Evolutionary conservation across 2,797 vertebrate species (phyloP).

Genomic region (Hypotaenidia okinawae): DNA sequence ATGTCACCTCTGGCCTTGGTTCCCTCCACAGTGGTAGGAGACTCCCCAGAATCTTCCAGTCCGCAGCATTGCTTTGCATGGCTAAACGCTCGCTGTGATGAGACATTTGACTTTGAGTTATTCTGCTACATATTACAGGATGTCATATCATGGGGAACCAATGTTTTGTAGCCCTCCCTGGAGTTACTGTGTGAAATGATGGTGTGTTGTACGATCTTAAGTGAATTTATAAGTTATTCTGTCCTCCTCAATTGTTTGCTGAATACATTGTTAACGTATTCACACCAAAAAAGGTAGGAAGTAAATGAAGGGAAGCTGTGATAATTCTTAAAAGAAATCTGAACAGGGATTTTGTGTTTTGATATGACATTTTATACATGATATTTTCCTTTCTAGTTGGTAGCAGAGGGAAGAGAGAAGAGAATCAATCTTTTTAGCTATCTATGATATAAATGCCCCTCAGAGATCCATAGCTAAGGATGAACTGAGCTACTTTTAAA

Average conservation of each 20-base stretch:
- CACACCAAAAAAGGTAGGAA: neutral
- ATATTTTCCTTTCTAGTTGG: neutral
- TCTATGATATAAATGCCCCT: neutral
- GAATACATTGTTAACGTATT: neutral
- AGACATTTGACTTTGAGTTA: neutral
- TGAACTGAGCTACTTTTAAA: neutral
- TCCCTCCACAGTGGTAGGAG: neutral
- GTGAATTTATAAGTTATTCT: neutral
- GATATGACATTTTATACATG: neutral
- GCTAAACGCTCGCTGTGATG: neutral
- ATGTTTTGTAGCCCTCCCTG: neutral
- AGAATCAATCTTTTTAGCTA: neutral
- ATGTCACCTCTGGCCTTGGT: fast-evolving
- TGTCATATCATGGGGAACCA: neutral
- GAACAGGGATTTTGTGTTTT: neutral
- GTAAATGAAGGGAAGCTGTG: neutral
- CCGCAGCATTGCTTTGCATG: neutral
- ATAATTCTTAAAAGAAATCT: neutral
- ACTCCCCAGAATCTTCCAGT: neutral
- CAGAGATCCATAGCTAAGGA: neutral
- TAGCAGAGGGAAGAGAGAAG: neutral
- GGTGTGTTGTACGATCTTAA: neutral
- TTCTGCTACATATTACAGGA: neutral
- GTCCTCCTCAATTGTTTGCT: neutral
- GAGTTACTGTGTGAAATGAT: neutral